Conservation (phyloP, 2,797 vertebrate genomes). For the Sebastes melanostomus region DNA sequence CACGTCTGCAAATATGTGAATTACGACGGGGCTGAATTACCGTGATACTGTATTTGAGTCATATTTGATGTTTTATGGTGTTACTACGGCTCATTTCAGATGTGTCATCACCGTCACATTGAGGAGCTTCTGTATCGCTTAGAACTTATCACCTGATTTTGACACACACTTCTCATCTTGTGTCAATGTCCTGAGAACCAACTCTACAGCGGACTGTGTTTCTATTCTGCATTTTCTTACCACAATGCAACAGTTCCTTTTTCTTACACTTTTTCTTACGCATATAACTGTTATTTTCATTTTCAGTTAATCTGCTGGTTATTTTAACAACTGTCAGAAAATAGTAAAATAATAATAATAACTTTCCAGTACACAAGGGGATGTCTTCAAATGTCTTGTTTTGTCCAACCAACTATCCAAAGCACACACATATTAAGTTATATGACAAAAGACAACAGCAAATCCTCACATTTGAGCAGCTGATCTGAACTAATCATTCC, state of each 20-base stretch:
- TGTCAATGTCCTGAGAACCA: background rate
- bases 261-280: background rate
- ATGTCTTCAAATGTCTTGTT: background rate
- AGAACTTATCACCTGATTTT: constrained; percentile 3
- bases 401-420: background rate
- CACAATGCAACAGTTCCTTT: constrained; percentile 13
- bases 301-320: background rate
- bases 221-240: constrained; percentile 44
- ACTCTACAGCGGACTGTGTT: background rate
- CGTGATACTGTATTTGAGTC: background rate
- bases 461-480: background rate
- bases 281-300: background rate
- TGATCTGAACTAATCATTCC: background rate
- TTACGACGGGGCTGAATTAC: background rate
- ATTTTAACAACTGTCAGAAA: background rate
- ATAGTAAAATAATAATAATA: background rate
- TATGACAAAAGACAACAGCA: background rate
- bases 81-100: background rate
- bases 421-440: background rate
- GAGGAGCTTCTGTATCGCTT: background rate
- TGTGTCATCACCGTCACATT: background rate
- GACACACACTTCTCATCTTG: background rate
- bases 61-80: background rate
- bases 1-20: background rate
- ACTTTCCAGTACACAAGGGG: background rate